These are phyloP conservation scores for Varanus komodoensis DNA, from an alignment of 2,113 vertebrate species.

Conservation along the genomic window DNA sequence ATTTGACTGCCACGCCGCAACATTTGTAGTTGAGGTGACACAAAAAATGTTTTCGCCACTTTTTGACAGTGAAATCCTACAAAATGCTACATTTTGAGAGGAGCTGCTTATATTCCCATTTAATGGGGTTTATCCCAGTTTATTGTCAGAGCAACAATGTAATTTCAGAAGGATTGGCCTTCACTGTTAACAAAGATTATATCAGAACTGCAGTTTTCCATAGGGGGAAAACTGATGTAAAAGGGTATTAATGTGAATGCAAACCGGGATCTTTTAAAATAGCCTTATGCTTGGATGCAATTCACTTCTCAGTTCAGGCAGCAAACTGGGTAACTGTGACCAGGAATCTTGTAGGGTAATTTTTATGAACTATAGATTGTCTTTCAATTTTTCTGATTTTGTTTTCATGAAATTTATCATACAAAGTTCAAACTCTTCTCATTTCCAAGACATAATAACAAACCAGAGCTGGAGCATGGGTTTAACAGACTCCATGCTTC, in stretches of 20 bases:
- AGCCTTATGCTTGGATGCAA: not conserved
- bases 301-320: not conserved
- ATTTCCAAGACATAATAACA: not conserved
- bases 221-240: not conserved
- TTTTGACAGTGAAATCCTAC: too few relatives aligned
- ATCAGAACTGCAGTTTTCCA: too few relatives aligned
- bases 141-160: too few relatives aligned
- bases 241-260: not conserved
- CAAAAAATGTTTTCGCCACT: too few relatives aligned
- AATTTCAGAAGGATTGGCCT: not conserved
- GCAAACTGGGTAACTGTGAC: not conserved
- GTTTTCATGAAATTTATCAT: not conserved
- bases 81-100: too few relatives aligned
- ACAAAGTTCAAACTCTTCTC: not conserved
- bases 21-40: too few relatives aligned
- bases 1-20: too few relatives aligned
- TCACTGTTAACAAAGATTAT: not conserved
- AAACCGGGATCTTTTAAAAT: not conserved
- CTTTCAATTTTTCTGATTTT: not conserved
- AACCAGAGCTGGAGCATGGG: not conserved
- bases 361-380: not conserved
- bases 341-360: not conserved
- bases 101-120: too few relatives aligned
- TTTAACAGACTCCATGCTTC: not conserved
- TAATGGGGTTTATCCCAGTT: too few relatives aligned